Evolutionary conservation across 2,888 invertebrate genomes (phyloP), one percentile per base, ranked within the genome.

Genomic region (Chrysopilus asiliformis): DNA sequence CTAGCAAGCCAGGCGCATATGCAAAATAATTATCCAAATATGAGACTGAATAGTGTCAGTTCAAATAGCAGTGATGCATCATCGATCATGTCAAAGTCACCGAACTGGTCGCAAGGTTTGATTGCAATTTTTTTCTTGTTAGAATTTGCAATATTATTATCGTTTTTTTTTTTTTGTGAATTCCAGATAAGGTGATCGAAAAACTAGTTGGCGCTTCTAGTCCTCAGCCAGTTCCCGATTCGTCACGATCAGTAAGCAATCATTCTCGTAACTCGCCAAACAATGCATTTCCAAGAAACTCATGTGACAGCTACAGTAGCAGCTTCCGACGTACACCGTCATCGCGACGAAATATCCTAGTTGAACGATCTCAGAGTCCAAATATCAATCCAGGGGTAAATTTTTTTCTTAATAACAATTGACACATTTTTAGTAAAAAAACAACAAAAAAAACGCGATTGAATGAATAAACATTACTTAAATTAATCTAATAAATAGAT

Each of bases 191-290:
- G 43, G 48, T 47, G 10, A 40, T 47, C 18, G 50, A 51, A 7
- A 53, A 50, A 29, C 40, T 52, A 35, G 45, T 43, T 29, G n/a
- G n/a, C n/a, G 28, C 30, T 3, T 60, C 58, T 16, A 59, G 56
- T 43, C 63, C 62, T 1, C 60, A 61, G 39, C 57, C 62, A 10
- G 62, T 63, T 20, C 63, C 63, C 9, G 57, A 58, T 43, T 51
- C 52, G 16, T 42, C 45, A 16, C 53, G 47, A 45, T 56, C 53
- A 18, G 46, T 53, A 39, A 50, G 48, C 38, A 57, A 56, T 43
- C 57, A 58, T 41, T 53, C 50, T 39, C 51, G 53, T 27, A 54
- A 53, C 41, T 60, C 58, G 26, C 56, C 60, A 33, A 50, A 50
- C 9, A 38, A 31, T 32, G 17, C 34, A 5, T 40, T 35, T 16